Evolutionary conservation across 2,113 vertebrate species (phyloP).

Genomic region (Eretmodus cyanostictus): DNA sequence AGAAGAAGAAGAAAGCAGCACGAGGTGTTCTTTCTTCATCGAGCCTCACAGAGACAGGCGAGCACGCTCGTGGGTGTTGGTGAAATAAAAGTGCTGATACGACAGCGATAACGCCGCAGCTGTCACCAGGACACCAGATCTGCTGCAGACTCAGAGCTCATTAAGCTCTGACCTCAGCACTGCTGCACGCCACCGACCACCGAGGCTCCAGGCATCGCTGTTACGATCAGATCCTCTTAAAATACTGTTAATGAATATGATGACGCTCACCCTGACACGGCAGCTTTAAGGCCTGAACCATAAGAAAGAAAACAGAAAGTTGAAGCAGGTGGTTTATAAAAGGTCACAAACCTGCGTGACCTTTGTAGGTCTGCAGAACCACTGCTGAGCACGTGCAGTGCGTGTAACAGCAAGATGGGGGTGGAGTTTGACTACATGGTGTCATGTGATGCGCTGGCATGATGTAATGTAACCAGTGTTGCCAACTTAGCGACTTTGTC

Average conservation of each 20-base stretch:
- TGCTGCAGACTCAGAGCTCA: neutral
- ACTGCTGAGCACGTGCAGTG: neutral
- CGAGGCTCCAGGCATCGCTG: neutral
- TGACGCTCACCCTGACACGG: neutral
- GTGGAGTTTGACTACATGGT: neutral
- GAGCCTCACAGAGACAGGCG: neutral
- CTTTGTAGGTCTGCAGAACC: neutral
- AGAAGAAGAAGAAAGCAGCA: neutral
- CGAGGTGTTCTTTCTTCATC: neutral
- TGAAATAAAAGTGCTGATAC: neutral
- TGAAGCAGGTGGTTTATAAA: neutral
- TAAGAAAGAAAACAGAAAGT: fast-evolving
- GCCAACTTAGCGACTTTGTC: too few relatives aligned
- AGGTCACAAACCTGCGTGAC: neutral
- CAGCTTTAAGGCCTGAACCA: neutral
- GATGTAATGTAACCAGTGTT: neutral
- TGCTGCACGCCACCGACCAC: neutral
- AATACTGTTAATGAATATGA: neutral
- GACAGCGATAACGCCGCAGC: neutral
- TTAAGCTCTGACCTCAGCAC: neutral
- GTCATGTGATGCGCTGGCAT: neutral
- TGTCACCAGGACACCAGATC: neutral
- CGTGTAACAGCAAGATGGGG: neutral
- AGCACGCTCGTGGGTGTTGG: neutral
- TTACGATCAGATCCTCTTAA: neutral